These are phyloP conservation scores for Neogobius melanostomus DNA, from an alignment of 2,113 vertebrate species.

Conservation along the genomic window DNA sequence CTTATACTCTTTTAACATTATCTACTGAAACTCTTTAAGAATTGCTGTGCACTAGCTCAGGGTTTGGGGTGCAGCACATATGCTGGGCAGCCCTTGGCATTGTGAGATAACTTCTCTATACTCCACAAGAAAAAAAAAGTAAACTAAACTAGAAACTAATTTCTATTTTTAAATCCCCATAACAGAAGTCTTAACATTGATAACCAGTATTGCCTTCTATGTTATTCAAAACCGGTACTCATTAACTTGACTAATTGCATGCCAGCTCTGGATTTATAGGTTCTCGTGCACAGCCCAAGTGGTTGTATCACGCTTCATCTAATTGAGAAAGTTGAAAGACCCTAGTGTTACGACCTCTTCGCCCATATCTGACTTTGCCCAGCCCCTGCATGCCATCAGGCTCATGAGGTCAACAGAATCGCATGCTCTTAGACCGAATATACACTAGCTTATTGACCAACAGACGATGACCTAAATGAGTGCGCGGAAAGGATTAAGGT, in stretches of 20 bases:
- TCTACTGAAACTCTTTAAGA: too few relatives aligned
- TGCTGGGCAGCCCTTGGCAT: too few relatives aligned
- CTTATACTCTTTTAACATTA: too few relatives aligned
- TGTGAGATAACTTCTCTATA: too few relatives aligned
- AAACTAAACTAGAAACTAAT: too few relatives aligned
- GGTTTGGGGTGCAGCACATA: too few relatives aligned
- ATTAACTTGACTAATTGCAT: not conserved
- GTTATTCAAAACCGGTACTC: not conserved
- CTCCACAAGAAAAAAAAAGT: too few relatives aligned
- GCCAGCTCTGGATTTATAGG: not conserved
- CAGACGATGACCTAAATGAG: conserved; percentile 70
- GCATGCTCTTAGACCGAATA: conserved; percentile 49
- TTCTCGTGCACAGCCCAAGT: not conserved
- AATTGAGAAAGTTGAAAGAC: conserved; percentile 22
- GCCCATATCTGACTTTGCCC: conserved; percentile 39
- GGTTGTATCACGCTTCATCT: not conserved
- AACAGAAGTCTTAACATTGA: not conserved
- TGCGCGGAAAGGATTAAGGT: conserved; percentile 66
- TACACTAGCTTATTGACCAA: conserved; percentile 64
- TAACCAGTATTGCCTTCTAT: not conserved
- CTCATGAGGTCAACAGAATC: conserved; percentile 35
- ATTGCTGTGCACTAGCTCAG: too few relatives aligned
- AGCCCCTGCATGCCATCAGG: conserved; percentile 26
- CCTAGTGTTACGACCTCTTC: conserved; percentile 5
- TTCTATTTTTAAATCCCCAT: too few relatives aligned